Conservation (phyloP, 2,888 invertebrate genomes). For the Adelphocoris suturalis region DNA sequence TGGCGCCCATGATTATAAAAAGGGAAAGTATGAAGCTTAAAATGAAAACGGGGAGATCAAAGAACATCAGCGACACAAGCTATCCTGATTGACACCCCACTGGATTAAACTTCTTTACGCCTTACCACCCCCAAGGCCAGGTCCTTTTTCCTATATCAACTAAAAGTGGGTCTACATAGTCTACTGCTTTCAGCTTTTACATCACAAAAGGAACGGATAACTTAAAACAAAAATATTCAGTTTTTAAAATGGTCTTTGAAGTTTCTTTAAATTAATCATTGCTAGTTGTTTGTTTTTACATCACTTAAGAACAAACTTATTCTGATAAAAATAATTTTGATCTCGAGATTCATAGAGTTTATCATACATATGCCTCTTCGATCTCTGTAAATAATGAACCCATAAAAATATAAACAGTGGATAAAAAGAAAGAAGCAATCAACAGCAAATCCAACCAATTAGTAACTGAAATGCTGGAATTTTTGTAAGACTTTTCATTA, state of each 20-base stretch:
- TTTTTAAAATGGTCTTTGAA: conserved; percentile 42
- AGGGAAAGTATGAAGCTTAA: conserved; percentile 63
- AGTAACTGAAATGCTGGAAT: too few species aligned
- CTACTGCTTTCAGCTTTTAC: conserved; percentile 41
- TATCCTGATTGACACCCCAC: conserved; percentile 65
- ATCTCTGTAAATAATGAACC: too few species aligned
- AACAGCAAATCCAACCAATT: too few species aligned
- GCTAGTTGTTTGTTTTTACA: too few species aligned
- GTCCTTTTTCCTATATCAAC: conserved; percentile 34
- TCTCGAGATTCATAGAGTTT: too few species aligned
- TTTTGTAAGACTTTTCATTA: too few species aligned
- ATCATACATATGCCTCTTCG: too few species aligned
- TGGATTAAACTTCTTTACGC: conserved; percentile 55
- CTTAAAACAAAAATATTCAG: not conserved
- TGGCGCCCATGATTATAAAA: conserved; percentile 48
- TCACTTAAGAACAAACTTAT: too few species aligned
- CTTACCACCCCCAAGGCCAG: not conserved
- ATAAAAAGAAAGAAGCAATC: too few species aligned
- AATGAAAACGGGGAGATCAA: conserved; percentile 66
- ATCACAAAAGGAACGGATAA: conserved; percentile 40
- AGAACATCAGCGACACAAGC: conserved; percentile 48
- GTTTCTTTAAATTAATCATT: too few species aligned
- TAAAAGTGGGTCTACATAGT: conserved; percentile 33
- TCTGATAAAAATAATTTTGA: too few species aligned
- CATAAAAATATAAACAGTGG: too few species aligned